Conservation (phyloP, 2,888 invertebrate genomes). For the Linyphia triangularis region DNA sequence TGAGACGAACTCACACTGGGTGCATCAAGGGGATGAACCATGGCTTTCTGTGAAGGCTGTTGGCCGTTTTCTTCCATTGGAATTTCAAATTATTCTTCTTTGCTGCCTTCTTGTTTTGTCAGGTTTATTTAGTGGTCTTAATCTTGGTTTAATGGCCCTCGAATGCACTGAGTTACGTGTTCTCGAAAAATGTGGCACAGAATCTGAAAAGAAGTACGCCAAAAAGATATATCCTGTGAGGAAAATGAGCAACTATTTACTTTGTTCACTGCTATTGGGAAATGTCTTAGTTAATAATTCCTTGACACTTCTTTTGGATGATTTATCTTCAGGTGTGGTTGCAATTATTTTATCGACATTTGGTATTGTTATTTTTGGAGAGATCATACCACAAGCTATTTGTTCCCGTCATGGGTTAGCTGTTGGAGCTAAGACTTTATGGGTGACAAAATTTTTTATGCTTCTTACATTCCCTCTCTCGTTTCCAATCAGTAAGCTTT, state of each 20-base stretch:
- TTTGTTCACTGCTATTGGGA: constrained; percentile 84
- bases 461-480: constrained; percentile 94
- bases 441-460: constrained; percentile 96
- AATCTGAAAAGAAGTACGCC: constrained; percentile 87
- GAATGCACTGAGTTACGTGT: constrained; percentile 97
- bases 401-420: constrained; percentile 96
- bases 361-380: constrained; percentile 81
- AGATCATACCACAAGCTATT: constrained; percentile 81
- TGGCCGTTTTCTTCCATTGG: constrained; percentile 86
- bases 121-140: constrained; percentile 96
- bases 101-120: constrained; percentile 89
- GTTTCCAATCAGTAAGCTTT: constrained; percentile 90
- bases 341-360: constrained; percentile 80
- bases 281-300: constrained; percentile 81
- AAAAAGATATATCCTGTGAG: constrained; percentile 92
- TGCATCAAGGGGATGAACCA: constrained; percentile 78
- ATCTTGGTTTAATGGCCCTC: constrained; percentile 96
- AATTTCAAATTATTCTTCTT: constrained; percentile 82
- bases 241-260: constrained; percentile 94
- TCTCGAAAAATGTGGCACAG: constrained; percentile 92
- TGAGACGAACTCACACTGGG: constrained; percentile 19
- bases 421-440: constrained; percentile 95
- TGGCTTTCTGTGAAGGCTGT: constrained; percentile 82
- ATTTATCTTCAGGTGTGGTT: constrained; percentile 79
- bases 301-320: constrained; percentile 80